phyloP scores from a whole-genome alignment of 1,140 invertebrate genomes.

The Drosophila oshimai region DNA sequence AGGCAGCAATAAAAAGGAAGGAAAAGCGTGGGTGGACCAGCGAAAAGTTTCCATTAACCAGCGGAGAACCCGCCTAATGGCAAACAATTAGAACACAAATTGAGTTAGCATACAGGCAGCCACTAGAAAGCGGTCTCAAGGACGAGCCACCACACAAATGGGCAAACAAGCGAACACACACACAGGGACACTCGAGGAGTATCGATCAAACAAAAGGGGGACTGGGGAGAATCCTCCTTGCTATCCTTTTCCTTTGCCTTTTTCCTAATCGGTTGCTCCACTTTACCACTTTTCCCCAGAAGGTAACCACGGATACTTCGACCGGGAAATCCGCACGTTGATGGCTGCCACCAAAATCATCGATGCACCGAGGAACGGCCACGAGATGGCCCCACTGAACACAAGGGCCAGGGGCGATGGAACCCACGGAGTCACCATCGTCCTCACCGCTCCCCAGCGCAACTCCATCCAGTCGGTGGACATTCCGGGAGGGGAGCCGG shows the following conservation, averaged over 20 bases:
- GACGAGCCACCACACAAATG: constrained; percentile 25
- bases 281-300: constrained; percentile 38
- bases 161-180: constrained; percentile 20
- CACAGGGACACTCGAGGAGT: constrained; percentile 1
- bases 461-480: constrained; percentile 84
- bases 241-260: background rate
- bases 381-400: constrained; percentile 90
- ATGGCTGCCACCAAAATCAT: constrained; percentile 82
- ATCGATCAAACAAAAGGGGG: constrained; percentile 30
- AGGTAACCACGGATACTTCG: constrained; percentile 26
- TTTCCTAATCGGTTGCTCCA: constrained; percentile 32
- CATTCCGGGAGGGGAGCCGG: constrained; percentile 82
- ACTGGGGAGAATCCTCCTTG: background rate
- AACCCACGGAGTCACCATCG: constrained; percentile 86
- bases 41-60: constrained; percentile 22
- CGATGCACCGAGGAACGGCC: constrained; percentile 84
- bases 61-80: constrained; percentile 38
- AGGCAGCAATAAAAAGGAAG: background rate
- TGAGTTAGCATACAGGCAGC: constrained; percentile 63
- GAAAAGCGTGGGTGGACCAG: background rate
- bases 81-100: constrained; percentile 62
- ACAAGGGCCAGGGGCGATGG: constrained; percentile 85
- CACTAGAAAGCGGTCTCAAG: constrained; percentile 31
- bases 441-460: constrained; percentile 84
- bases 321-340: constrained; percentile 45